Percentiles rank a stretch among this genome's conserved stretches.
Evolutionary conservation across 2,113 vertebrate species (phyloP).

Genomic region (Pheucticus melanocephalus): DNA sequence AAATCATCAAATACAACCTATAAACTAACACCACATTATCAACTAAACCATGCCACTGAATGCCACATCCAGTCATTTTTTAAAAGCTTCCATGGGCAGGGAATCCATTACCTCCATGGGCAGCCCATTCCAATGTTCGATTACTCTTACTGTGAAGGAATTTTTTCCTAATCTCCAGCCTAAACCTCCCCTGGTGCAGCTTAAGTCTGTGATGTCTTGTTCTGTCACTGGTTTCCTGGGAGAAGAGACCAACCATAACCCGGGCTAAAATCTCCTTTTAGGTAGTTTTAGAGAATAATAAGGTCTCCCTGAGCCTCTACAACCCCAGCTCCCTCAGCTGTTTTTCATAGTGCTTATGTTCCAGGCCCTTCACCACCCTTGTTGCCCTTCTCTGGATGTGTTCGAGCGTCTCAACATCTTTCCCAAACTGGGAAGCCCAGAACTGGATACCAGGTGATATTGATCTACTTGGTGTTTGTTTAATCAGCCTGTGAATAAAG

Average conservation of each 20-base stretch:
- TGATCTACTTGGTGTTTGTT: neutral
- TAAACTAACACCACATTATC: neutral
- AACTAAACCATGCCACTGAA: neutral
- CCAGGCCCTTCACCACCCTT: neutral
- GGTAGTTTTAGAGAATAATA: neutral
- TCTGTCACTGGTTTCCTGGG: neutral
- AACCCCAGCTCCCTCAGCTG: neutral
- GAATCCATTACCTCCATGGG: no score
- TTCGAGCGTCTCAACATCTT: fast-evolving
- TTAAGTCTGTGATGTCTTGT: neutral
- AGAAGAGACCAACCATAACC: neutral
- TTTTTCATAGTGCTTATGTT: neutral
- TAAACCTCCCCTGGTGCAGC: neutral
- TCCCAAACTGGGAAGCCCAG: neutral
- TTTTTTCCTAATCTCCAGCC: neutral
- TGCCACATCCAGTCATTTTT: neutral
- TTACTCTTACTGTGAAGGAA: neutral
- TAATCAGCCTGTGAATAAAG: neutral
- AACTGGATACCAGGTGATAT: neutral
- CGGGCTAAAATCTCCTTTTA: neutral
- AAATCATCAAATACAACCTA: neutral
- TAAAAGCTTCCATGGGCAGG: fast-evolving
- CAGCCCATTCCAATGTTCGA: neutral
- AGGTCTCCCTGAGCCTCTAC: neutral
- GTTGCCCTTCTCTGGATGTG: neutral